phyloP scores from a whole-genome alignment of 2,113 vertebrate species.

The Dasyurus viverrinus region DNA sequence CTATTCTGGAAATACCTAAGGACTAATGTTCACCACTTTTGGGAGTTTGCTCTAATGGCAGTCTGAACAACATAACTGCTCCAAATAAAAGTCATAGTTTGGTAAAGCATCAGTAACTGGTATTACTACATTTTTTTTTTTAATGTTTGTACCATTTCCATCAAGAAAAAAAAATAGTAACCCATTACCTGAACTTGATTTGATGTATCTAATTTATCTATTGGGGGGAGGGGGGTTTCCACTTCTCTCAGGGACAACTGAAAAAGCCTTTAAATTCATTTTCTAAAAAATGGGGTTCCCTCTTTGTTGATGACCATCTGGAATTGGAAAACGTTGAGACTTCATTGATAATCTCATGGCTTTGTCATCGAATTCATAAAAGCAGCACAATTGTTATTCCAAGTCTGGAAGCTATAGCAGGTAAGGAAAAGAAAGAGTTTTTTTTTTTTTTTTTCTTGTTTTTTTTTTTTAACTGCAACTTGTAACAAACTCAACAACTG shows the following conservation, averaged over 20 bases:
- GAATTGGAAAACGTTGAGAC: constrained; percentile 85
- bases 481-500: neutral
- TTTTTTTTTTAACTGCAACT: too few relatives aligned
- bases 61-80: neutral
- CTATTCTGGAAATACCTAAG: neutral
- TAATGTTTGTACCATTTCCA: neutral
- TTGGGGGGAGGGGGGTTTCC: neutral
- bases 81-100: neutral
- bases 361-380: constrained; percentile 91
- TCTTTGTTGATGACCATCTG: constrained; percentile 89
- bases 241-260: constrained; percentile 85
- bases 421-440: constrained; percentile 79
- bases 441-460: too few relatives aligned
- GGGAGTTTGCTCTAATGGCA: neutral
- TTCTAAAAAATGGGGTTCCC: constrained; percentile 96
- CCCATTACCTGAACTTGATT: neutral
- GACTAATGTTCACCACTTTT: neutral
- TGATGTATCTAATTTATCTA: neutral
- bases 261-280: constrained; percentile 86
- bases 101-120: neutral
- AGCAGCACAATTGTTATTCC: constrained; percentile 96
- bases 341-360: constrained; percentile 88
- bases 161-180: neutral
- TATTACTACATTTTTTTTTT: neutral
- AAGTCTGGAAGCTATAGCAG: constrained; percentile 94